Evolutionary conservation across 2,113 vertebrate genomes (phyloP).

Genomic region (Microtus montanus): DNA sequence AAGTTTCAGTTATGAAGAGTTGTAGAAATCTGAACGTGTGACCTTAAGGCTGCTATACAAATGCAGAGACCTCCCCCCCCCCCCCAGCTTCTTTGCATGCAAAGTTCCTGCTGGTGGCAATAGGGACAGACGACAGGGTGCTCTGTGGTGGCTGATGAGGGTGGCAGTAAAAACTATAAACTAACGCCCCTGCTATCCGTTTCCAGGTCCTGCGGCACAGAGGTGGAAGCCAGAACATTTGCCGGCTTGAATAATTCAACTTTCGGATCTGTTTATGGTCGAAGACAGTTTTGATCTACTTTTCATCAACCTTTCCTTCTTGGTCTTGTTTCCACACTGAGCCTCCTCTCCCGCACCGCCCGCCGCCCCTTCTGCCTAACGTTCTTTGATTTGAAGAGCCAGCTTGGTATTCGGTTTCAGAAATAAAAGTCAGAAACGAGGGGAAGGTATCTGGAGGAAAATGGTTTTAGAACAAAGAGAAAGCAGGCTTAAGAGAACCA

Average conservation of each 20-base stretch:
- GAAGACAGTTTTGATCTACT: constrained; percentile 55
- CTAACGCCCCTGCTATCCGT: constrained; percentile 76
- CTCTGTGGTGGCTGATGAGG: constrained; percentile 48
- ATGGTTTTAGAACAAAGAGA: constrained; percentile 38
- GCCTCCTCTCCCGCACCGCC: too few species aligned
- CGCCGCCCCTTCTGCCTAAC: neutral
- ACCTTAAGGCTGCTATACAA: neutral
- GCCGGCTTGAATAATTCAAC: constrained; percentile 74
- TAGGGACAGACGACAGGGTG: neutral
- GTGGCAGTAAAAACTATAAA: constrained; percentile 46
- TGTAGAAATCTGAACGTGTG: neutral
- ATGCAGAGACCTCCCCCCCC: neutral
- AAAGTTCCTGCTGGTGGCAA: neutral
- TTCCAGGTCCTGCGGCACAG: constrained; percentile 71
- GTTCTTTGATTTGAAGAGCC: constrained; percentile 51
- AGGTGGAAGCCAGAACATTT: constrained; percentile 78
- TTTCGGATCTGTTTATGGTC: constrained; percentile 63
- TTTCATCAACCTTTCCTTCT: constrained; percentile 51
- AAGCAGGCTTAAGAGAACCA: neutral
- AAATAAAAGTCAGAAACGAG: constrained; percentile 42
- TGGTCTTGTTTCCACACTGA: neutral
- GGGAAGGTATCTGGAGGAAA: neutral
- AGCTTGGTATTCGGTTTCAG: constrained; percentile 2
- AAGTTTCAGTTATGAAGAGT: neutral
- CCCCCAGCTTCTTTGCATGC: neutral